Conservation (phyloP, 53 echinoderm and acorn worm species). For the Crossaster papposus region DNA sequence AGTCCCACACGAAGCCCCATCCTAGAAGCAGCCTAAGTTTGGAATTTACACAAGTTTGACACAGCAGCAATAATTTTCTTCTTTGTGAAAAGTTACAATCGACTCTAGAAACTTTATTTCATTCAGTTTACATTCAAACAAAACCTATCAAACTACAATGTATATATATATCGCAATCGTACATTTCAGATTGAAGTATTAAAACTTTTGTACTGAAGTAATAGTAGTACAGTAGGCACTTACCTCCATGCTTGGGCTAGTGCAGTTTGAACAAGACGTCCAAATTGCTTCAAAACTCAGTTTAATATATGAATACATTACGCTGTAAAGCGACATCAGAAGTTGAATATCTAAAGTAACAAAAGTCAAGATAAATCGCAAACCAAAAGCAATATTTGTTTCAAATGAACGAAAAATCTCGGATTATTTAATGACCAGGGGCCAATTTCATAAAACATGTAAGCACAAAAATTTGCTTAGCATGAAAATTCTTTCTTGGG, state of each 20-base stretch:
- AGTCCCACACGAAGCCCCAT: too few species aligned
- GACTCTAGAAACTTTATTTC: neutral
- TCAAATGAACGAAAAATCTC: neutral
- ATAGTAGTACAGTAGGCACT: neutral
- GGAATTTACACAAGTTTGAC: too few species aligned
- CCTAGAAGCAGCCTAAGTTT: too few species aligned
- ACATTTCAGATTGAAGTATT: slow-evolving; percentile 3
- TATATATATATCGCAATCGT: neutral
- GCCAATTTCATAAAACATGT: too few species aligned
- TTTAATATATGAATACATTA: neutral
- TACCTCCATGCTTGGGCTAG: neutral
- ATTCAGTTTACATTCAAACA: neutral
- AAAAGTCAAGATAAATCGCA: neutral
- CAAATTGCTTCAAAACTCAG: neutral
- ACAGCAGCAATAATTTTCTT: too few species aligned
- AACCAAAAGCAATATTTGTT: neutral
- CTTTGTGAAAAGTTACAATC: neutral
- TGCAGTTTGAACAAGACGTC: neutral
- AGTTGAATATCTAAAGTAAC: neutral
- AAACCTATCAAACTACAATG: slow-evolving; percentile 6
- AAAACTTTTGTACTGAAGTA: neutral
- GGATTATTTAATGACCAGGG: neutral
- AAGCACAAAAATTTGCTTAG: too few species aligned
- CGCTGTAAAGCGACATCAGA: neutral
- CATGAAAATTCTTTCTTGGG: too few species aligned